Base-by-base conservation (phyloP, 1,140 invertebrate species). In the Diorhabda elongata region DNA sequence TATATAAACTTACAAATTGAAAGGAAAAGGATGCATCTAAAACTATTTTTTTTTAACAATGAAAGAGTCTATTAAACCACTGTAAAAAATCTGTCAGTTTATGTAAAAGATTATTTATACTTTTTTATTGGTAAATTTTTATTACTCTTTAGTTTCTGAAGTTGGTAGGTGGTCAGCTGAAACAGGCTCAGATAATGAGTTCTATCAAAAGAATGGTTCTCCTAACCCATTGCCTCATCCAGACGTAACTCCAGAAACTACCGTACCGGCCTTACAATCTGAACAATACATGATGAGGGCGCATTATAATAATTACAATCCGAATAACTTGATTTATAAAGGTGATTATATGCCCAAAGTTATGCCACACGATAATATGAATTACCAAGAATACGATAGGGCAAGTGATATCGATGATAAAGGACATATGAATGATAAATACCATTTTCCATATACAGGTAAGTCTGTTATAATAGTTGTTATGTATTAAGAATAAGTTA, bases 161-260 rank as follows among this genome's bases (percentile, higher is more conserved):
- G 83, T 88, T 42, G 90, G 89, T 45, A 85, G 91, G 52, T 92
- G 91, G 91, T 91, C 90, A 0, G 90, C 90, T 66, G 90, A 90
- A 72, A 92, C 90, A 0, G 90, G 87, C 3, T 91, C 90, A 0
- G 90, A 91, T 74, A 91, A 90, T 75, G 90, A 91, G 73, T 78
- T 83, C 68, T 87, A 87, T 6, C 87, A 88, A 57, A 87, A 88
- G 75, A 87, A 86, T 2, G 85, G 84, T 5, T 91, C 90, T 3
- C 90, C 90, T 0, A 90, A 90, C 75, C 89, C 90, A 0, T 77
- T 92, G 67, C 90, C 90, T 57, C 89, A 90, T 81, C 90, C 90
- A 0, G 90, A 91, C 76, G 83, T 89, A 41, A 88, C 87, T 3
- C 84, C 84, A 0, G 87, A 89, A 75, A 85, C 84, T 44, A 85